Conservation (phyloP, 1,140 invertebrate genomes). For the Euborellia annulipes region DNA sequence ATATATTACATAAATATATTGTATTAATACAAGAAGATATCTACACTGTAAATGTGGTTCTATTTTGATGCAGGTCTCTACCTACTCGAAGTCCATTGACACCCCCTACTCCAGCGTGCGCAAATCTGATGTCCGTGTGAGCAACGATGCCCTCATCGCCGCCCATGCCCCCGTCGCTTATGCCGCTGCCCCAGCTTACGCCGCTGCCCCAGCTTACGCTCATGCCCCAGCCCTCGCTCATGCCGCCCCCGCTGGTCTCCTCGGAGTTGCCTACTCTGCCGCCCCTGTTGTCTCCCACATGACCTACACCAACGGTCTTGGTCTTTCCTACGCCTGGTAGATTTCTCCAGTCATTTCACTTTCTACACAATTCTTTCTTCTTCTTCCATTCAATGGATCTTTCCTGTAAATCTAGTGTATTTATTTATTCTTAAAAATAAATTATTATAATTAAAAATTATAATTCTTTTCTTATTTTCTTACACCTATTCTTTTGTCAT, state of each 20-base stretch:
- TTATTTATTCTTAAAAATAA: no score
- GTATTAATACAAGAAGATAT: no score
- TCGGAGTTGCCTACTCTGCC: constrained; percentile 39
- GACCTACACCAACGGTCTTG: constrained; percentile 36
- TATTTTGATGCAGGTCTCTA: constrained; percentile 7
- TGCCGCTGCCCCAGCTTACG: constrained; percentile 10
- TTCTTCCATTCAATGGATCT: no score
- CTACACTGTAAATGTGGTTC: no score
- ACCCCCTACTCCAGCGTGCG: constrained; percentile 17
- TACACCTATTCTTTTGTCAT: no score
- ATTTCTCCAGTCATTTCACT: background rate
- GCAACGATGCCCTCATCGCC: constrained; percentile 17
- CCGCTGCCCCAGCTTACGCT: constrained; percentile 16
- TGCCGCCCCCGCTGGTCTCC: constrained; percentile 25
- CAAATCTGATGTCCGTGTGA: constrained; percentile 16
- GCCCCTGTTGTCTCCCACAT: constrained; percentile 45
- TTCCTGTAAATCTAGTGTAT: no score
- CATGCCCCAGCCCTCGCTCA: constrained; percentile 14
- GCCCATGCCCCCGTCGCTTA: constrained; percentile 4
- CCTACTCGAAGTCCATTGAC: constrained; percentile 16
- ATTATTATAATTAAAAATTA: no score
- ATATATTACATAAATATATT: no score
- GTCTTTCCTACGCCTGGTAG: constrained; percentile 37
- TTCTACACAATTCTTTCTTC: background rate
- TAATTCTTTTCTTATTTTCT: no score